Base-by-base conservation (phyloP, 1,140 invertebrate species). In the Myzus persicae region DNA sequence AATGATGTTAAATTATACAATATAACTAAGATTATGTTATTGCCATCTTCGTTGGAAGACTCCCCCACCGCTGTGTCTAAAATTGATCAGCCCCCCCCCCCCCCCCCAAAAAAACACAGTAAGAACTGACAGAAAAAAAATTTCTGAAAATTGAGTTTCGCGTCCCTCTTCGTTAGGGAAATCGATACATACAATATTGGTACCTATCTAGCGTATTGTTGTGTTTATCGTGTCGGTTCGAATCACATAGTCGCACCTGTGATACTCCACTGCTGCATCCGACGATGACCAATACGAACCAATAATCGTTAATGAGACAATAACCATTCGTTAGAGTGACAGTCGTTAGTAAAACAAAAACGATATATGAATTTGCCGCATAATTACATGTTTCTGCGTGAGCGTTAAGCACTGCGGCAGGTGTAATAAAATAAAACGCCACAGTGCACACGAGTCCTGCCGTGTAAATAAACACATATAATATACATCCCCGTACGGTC, bases 351-450 rank as follows among this genome's bases (percentile, higher is more conserved):
- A n/a, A 38, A 89, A 51, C 26, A 89, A 1, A 89, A 89, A 48
- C 36, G 36, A 24, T 51, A 22, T 48, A 89, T 24, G 26, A 3
- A 40, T 89, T 89, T 51, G 8, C 22, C 2, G 24, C 38, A 89
- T n/a, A 40, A 42, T 85, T 85, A 76, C 31, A 59, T 76, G 59
- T 48, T 44, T 51, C 38, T 36, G 36, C n/a, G n/a, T 0, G 48
- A 22, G 22, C 24, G 38, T n/a, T 89, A 54, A 40, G 14, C 44
- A 54, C 36, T 76, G n/a, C 14, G 31, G n/a, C 5, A 54, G 11
- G 48, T 89, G 88, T 89, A 89, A 89, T 89, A 89, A 89, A 89
- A 89, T 89, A 89, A 54, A 89, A 54, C 22, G 48, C 46, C 20
- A 51, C 36, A 38, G 38, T 38, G 46, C n/a, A 89, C 87, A 89